Evolutionary conservation across 1,140 invertebrate species (phyloP).

Genomic region (Hirudo medicinalis): DNA sequence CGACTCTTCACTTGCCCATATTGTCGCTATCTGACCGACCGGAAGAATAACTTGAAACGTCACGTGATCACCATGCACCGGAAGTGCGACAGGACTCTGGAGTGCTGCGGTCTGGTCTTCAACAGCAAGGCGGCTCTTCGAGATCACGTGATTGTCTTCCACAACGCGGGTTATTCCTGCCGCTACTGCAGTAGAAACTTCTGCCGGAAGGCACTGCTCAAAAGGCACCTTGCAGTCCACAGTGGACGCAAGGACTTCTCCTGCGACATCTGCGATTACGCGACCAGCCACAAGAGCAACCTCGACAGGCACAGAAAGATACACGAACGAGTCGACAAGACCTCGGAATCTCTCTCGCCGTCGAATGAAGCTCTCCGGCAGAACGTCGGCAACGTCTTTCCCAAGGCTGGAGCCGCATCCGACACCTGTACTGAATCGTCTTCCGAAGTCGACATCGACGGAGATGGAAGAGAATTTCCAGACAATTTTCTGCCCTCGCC

Average conservation of each 20-base stretch:
- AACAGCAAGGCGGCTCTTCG: conserved; percentile 41
- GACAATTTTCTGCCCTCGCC: too few relatives aligned
- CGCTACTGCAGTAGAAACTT: conserved; percentile 40
- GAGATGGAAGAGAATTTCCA: too few relatives aligned
- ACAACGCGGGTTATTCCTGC: conserved; percentile 42
- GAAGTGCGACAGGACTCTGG: conserved; percentile 35
- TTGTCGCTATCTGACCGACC: conserved; percentile 42
- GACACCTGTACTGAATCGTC: neutral
- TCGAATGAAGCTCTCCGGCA: too few relatives aligned
- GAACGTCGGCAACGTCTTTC: neutral
- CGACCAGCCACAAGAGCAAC: conserved; percentile 46
- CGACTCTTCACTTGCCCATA: conserved; percentile 31
- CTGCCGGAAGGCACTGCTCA: conserved; percentile 44
- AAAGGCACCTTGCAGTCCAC: conserved; percentile 44
- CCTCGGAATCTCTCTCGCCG: neutral
- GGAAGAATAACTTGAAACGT: conserved; percentile 44
- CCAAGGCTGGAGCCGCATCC: neutral
- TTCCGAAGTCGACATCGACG: too few relatives aligned
- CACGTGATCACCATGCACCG: conserved; percentile 45
- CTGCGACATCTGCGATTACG: conserved; percentile 42
- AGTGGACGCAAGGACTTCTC: conserved; percentile 42
- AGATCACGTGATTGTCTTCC: conserved; percentile 40
- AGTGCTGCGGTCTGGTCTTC: conserved; percentile 42
- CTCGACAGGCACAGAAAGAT: conserved; percentile 43
- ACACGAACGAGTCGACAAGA: conserved; percentile 24